These are phyloP conservation scores for Ptiloglossa arizonensis DNA, from an alignment of 1,140 invertebrate genomes.

Conservation along the genomic window DNA sequence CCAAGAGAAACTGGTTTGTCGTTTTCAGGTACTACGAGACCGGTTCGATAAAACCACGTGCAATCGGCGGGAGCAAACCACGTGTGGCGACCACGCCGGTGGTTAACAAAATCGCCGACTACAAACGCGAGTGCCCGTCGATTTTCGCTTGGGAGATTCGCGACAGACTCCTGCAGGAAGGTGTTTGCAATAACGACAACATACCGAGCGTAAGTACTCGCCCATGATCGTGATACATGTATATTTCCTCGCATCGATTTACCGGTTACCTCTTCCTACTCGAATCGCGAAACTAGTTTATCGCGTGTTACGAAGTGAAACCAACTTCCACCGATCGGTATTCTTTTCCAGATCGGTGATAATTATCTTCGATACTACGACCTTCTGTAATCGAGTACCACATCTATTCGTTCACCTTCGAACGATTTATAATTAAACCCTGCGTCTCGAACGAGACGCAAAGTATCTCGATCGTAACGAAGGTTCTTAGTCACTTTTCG, in stretches of 20 bases:
- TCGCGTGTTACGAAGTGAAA: no score
- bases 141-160: slow-evolving; percentile 99
- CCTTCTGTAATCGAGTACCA: no score
- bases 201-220: slow-evolving; percentile 97
- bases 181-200: slow-evolving; percentile 99
- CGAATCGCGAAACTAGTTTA: no score
- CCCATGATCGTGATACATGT: not conserved
- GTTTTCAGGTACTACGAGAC: slow-evolving; percentile 96
- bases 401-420: no score
- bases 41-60: slow-evolving; percentile 97
- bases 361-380: no score
- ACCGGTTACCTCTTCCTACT: no score
- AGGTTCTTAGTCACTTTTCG: no score
- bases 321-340: no score
- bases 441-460: not conserved
- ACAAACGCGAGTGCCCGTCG: slow-evolving; percentile 97
- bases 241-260: no score
- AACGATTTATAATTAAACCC: no score
- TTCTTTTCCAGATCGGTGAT: no score
- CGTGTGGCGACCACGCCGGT: slow-evolving; percentile 97
- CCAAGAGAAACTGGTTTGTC: slow-evolving; percentile 4
- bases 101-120: slow-evolving; percentile 96
- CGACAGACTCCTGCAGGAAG: slow-evolving; percentile 96
- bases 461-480: no score
- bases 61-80: slow-evolving; percentile 97